Percentiles rank a stretch among this genome's conserved stretches.
phyloP scores from a whole-genome alignment of 2,113 vertebrate species.

The Oreocharis arfaki region DNA sequence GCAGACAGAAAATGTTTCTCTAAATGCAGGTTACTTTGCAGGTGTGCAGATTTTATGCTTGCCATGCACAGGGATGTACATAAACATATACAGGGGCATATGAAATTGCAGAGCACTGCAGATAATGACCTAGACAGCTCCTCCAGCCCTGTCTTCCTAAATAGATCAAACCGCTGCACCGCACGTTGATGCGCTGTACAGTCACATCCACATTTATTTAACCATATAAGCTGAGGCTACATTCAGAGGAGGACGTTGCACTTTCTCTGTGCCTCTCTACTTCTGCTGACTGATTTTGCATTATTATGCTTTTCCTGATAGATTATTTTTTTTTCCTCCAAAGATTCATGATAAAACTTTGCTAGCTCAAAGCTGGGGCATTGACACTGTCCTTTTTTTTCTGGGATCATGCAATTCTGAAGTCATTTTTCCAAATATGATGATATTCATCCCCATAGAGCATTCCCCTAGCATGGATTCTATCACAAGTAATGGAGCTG shows the following conservation, averaged over 20 bases:
- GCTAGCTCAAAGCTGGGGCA: neutral
- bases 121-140: neutral
- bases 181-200: rapidly evolving
- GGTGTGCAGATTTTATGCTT: slow-evolving; percentile 7
- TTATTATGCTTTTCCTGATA: neutral
- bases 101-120: neutral
- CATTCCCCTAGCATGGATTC: neutral
- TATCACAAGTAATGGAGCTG: neutral
- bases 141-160: neutral
- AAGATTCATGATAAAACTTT: neutral
- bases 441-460: neutral
- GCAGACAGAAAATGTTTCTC: slow-evolving; percentile 23
- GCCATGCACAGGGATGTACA: neutral
- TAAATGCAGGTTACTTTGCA: slow-evolving; percentile 35
- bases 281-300: neutral
- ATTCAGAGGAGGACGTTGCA: neutral
- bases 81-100: neutral
- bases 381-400: neutral
- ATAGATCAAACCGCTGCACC: neutral
- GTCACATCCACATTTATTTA: neutral
- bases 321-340: neutral
- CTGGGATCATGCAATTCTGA: neutral
- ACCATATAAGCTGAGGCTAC: neutral
- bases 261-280: neutral
- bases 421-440: neutral